Evolutionary conservation across 2,797 vertebrate species (phyloP).

Genomic region (Paedocypris micromegethes): DNA sequence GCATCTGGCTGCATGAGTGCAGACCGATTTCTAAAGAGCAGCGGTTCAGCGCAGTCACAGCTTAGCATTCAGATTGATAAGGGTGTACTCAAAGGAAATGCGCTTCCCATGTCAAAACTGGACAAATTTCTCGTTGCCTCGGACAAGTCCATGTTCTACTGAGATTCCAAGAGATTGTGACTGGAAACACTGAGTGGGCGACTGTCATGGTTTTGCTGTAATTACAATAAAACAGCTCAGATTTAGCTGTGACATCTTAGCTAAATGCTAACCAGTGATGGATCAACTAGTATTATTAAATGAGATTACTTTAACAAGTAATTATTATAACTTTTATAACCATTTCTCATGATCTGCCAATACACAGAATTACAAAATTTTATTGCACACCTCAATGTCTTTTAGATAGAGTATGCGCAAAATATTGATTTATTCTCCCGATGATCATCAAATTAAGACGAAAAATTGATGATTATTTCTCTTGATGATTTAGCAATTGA

Average conservation of each 20-base stretch:
- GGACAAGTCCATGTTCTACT: slow-evolving; percentile 61
- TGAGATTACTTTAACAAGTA: too few relatives aligned
- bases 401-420: too few relatives aligned
- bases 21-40: slow-evolving; percentile 49
- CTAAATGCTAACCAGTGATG: too few relatives aligned
- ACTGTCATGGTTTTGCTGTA: slow-evolving; percentile 27
- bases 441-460: too few relatives aligned
- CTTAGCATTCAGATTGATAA: slow-evolving; percentile 71
- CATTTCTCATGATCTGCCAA: too few relatives aligned
- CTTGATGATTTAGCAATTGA: too few relatives aligned
- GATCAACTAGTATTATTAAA: too few relatives aligned
- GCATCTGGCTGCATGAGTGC: slow-evolving; percentile 46
- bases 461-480: too few relatives aligned
- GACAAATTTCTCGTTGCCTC: slow-evolving; percentile 71
- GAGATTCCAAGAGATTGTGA: slow-evolving; percentile 63
- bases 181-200: slow-evolving; percentile 25
- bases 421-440: too few relatives aligned
- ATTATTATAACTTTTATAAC: too few relatives aligned
- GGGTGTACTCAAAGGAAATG: slow-evolving; percentile 67
- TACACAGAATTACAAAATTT: too few relatives aligned
- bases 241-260: slow-evolving; percentile 11
- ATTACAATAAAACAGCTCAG: slow-evolving; percentile 14
- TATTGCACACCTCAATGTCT: too few relatives aligned
- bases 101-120: slow-evolving; percentile 67
- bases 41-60: slow-evolving; percentile 62